Evolutionary conservation across 2,113 vertebrate species (phyloP).

Genomic region (Naja naja): DNA sequence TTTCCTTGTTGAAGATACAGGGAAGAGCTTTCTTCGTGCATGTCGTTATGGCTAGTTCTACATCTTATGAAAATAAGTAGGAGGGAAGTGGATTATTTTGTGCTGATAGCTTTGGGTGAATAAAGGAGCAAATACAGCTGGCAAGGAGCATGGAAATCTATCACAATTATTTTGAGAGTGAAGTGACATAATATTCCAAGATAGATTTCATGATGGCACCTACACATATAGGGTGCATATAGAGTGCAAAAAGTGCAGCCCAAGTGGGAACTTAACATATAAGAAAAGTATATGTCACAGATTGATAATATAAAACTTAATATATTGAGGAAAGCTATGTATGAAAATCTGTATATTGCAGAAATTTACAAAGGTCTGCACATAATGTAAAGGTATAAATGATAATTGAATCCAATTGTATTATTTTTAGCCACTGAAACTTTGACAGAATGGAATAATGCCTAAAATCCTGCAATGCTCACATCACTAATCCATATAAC

Average conservation of each 20-base stretch:
- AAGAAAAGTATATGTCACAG: background rate
- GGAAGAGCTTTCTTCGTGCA: background rate
- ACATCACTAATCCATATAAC: background rate
- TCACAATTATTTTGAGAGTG: background rate
- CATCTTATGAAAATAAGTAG: background rate
- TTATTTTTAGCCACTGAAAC: background rate
- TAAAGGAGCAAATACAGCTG: background rate
- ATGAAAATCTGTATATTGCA: background rate
- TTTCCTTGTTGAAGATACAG: background rate
- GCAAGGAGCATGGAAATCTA: background rate
- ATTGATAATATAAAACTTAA: background rate
- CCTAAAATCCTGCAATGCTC: background rate
- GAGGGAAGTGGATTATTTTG: background rate
- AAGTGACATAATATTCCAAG: background rate
- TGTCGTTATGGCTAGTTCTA: background rate
- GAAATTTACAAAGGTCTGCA: background rate
- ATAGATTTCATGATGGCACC: background rate
- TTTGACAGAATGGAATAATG: background rate
- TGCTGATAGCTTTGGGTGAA: background rate
- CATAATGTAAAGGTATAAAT: background rate
- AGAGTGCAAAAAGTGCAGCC: background rate
- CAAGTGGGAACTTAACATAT: background rate
- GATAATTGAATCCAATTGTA: background rate
- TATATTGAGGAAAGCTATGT: background rate
- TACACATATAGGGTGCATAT: background rate